Base-by-base conservation (phyloP, 2,797 vertebrate genomes). In the Microcaecilia unicolor region DNA sequence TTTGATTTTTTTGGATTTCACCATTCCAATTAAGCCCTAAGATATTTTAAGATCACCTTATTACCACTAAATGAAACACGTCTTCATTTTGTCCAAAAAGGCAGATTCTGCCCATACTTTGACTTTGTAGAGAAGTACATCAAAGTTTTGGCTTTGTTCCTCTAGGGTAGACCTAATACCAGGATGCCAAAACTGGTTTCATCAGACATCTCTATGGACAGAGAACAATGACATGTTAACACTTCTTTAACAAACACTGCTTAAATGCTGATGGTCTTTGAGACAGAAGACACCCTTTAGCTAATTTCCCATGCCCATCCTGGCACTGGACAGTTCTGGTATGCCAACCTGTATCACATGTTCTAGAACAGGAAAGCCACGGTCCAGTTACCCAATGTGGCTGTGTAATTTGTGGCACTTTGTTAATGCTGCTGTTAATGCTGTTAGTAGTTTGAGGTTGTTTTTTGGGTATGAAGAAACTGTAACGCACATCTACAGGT, bases 311-410 rank as follows among this genome's bases (percentile, higher is more conserved):
- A 9, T 84, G 79, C 4, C 47, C 71, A 3, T 96, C 90, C 62
- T 93, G 92, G 58, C 95, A 99, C 60, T 97, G 95, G 31, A 99
- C 95, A 10, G 90, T 97, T 70, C 95, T 88, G 45, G 93, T 97
- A 66, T 99, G 95, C 95, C 95, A 99, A 34, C 93, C 94, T 1
- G 84, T 91, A 71, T 97, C 91, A 41, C 95, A 99, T 51, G 92
- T 95, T 77, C 93, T 86, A 41, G 95, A 92, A 51, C 95, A 99
- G 35, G 76, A 83, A 35, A 97, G 89, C 95, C 95, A 99, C 0
- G 85, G 52, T 6, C 95, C 95, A 0, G 87, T 92, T 43, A 89
- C 81, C 95, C 95, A 99, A 48, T 84, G 83, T 3, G 87, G 84
- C 23, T 66, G 84, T 7, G 9, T 57, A 15, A 38, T 41, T 12